These are phyloP conservation scores for Odontomyia ornata DNA, from an alignment of 2,888 invertebrate genomes.

Conservation along the genomic window DNA sequence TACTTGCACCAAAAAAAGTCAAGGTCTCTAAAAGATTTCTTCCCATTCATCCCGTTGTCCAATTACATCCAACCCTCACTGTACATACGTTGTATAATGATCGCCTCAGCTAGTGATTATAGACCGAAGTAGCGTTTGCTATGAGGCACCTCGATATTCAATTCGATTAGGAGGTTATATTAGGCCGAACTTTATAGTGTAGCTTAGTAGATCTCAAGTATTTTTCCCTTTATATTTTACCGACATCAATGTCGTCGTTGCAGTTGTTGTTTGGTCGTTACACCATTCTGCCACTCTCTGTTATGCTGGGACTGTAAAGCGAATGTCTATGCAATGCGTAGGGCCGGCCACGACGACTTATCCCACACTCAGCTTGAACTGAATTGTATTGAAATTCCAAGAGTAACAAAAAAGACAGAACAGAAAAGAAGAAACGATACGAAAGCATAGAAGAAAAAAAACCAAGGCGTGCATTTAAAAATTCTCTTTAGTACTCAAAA, in stretches of 20 bases:
- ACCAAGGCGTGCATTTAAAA: conserved; percentile 38
- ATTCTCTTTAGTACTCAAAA: conserved; percentile 38
- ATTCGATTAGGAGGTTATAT: conserved; percentile 32
- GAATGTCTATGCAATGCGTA: background rate
- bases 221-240: conserved; percentile 30
- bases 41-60: background rate
- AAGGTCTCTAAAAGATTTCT: too few species aligned
- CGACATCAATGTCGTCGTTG: conserved; percentile 31
- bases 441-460: conserved; percentile 1
- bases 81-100: conserved; percentile 13
- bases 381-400: conserved; percentile 22
- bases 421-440: background rate
- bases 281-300: background rate
- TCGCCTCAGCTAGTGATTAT: background rate
- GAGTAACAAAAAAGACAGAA: conserved; percentile 8
- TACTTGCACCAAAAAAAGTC: too few species aligned
- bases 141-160: conserved; percentile 17
- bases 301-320: too few species aligned
- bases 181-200: conserved; percentile 1
- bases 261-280: conserved; percentile 25
- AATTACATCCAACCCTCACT: background rate
- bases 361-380: conserved; percentile 25
- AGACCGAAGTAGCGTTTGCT: background rate
- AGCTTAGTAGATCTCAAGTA: conserved; percentile 8
- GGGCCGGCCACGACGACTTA: background rate